These are phyloP conservation scores for Gadopsis bispinosus DNA, from an alignment of 2,797 vertebrate species.

Conservation along the genomic window DNA sequence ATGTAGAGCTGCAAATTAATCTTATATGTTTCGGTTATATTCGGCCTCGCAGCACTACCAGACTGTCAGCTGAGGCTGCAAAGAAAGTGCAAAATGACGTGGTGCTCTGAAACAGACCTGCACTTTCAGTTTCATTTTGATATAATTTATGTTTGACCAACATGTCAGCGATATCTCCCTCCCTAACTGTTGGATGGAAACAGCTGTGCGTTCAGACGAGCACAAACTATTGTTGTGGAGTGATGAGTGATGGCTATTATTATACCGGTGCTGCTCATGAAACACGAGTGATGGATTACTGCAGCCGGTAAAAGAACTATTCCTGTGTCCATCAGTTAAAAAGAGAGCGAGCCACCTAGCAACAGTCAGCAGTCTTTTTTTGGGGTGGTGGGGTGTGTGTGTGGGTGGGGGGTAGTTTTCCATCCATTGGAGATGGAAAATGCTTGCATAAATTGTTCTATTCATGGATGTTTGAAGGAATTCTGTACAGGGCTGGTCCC, in stretches of 20 bases:
- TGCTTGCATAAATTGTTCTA: conserved; percentile 69
- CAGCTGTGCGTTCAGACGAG: conserved; percentile 63
- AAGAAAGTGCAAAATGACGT: background rate
- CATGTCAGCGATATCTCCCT: conserved; percentile 11
- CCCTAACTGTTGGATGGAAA: conserved; percentile 35
- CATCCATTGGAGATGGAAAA: conserved; percentile 67
- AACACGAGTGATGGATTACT: conserved; percentile 67
- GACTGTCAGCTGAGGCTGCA: conserved; percentile 16
- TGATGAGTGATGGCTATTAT: conserved; percentile 68
- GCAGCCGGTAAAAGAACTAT: conserved; percentile 65
- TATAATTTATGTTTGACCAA: conserved; percentile 6
- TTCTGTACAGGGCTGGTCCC: conserved; percentile 55
- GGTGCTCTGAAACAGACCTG: conserved; percentile 3
- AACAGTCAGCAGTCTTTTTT: conserved; percentile 61
- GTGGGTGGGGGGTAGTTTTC: conserved; percentile 51
- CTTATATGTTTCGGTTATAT: conserved; percentile 25
- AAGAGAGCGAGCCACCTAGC: conserved; percentile 68
- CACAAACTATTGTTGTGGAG: conserved; percentile 67
- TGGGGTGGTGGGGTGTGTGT: conserved; percentile 1
- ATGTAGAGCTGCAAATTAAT: conserved; percentile 25
- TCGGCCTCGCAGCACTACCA: background rate
- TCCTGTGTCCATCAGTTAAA: conserved; percentile 71
- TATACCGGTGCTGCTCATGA: conserved; percentile 67
- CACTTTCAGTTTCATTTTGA: conserved; percentile 38
- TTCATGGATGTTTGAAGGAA: conserved; percentile 68